Base-by-base conservation (phyloP, 2,113 vertebrate genomes). In the Oryzias woworae region DNA sequence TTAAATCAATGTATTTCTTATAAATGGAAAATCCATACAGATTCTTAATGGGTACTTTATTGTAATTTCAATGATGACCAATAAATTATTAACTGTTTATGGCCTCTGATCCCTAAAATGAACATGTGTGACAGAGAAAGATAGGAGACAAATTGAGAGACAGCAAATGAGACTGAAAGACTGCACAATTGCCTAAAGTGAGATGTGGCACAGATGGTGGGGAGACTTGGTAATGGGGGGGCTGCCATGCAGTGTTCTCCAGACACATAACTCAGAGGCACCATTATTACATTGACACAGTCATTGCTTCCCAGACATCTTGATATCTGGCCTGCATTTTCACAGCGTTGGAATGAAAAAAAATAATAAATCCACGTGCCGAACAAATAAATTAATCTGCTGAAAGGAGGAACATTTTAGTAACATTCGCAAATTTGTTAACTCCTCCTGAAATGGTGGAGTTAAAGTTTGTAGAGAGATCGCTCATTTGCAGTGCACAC, bases 161-260 rank as follows among this genome's bases (percentile, higher is more conserved):
- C 43, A 18, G 56, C 2, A 48, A 71, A 66, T 75, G 71, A 77
- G 62, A 71, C 54, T 58, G 66, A 63, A 36, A 78, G 52, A 23
- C 43, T 60, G 54, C 66, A 56, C 69, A 69, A 58, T 75, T 55
- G 80, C 73, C 71, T 62, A 20, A 63, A 75, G 73, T 69, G 71
- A 77, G 76, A 81, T 73, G 70, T 77, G 81, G 78, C 84, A 79
- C 88, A 88, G 87, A 88, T 86, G 85, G 88, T 75, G 60, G 78
- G 82, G 76, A 71, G 80, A 65, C 61, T 53, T 72, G 66, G 69
- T 81, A 73, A 82, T 78, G 70, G 69, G 58, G 50, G 64, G 55
- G 67, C 63, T 50, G 73, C 71, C 76, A 83, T 81, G 62, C 65
- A 62, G 53, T 76, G 70, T 74, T 84, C 73, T 78, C 71, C 56